Base-by-base conservation (phyloP, 2,113 vertebrate species). In the Patagioenas fasciata region DNA sequence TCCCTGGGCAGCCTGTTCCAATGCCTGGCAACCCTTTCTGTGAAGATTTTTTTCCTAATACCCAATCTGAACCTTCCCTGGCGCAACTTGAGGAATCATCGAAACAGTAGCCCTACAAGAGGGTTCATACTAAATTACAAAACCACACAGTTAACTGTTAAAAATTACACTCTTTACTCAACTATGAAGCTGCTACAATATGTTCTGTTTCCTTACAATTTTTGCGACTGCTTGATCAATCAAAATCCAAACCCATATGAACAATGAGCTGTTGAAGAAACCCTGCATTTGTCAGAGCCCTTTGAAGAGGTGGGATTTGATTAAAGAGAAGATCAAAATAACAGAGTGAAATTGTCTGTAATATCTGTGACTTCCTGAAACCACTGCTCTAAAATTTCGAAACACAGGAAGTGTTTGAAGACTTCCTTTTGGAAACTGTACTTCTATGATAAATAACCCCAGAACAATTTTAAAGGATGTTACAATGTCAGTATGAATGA, bases 241-340 rank as follows among this genome's bases (percentile, higher is more conserved):
- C 57, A 88, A 94, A 94, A 93, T 79, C n/a, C 47, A 75, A 94
- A 93, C 75, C 31, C 47, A 75, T 47, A 79, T 1, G 6, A 91
- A 66, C 31, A 79, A 31, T 24, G 64, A 56, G 26, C 15, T 77
- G 50, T 83, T 79, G 51, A 91, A 31, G 50, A 79, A 19, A 51
- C 50, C 82, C 47, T 58, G 26, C 38, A 80, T 93, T 54, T 91
- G 28, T 88, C 65, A 70, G 50, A 90, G 48, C 56, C 61, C 48
- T 91, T 84, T 56, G 64, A 72, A 85, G 51, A 89, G 54, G 10
- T 77, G 53, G 18, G 50, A 82, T 88, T 89, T 91, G 58, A 82
- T 70, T 79, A 65, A 89, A 85, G 92, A 64, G 28, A 70, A 84
- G 17, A 66, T 92, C 26, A 70, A 90, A 94, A 94, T 88, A 65